Evolutionary conservation across 2,888 invertebrate genomes (phyloP), one percentile per base, ranked within the genome.

Genomic region (Uropetala carovei): DNA sequence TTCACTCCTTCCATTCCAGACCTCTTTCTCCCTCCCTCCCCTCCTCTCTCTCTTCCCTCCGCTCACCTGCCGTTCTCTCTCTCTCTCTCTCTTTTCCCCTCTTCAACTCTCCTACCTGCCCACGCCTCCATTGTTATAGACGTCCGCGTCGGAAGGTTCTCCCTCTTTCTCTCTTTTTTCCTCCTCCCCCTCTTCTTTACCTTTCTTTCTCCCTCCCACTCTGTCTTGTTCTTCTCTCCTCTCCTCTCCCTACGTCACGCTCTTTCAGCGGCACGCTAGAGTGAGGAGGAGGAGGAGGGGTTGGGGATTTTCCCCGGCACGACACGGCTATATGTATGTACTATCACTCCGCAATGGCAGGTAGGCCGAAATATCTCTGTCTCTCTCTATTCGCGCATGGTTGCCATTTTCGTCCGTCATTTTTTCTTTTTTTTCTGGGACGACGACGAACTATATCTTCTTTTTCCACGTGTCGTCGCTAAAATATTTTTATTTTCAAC

Each of bases 261-360:
- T 75, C 75, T 75, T 75, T 75, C 75, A 75, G 27, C 75, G 75
- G 75, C 75, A 75, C 75, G 75, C 75, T 75, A 75, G 75, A n/a
- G 43, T 3, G 43, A 43, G 43, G 43, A 43, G 75, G n/a, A n/a
- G n/a, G n/a, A n/a, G n/a, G n/a, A n/a, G n/a, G n/a, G n/a, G n/a
- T n/a, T n/a, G n/a, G 68, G 75, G 75, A 27, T 75, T 22, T 75
- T 75, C 75, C 75, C 75, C 22, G 14, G 22, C 22, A 27, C 75
- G 11, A 75, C 27, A 22, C 22, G 22, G 22, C 75, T 43, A 5
- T 75, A 75, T n/a, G n/a, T n/a, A n/a, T n/a, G n/a, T 27, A 75
- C 75, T 75, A 75, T 75, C 22, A 75, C 18, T 75, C 68, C 68
- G 68, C 68, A 68, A 68, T 68, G 68, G 68, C n/a, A 22, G 22